Evolutionary conservation across 2,888 invertebrate genomes (phyloP), one percentile per base, ranked within the genome.

Genomic region (Cephonodes hylas): DNA sequence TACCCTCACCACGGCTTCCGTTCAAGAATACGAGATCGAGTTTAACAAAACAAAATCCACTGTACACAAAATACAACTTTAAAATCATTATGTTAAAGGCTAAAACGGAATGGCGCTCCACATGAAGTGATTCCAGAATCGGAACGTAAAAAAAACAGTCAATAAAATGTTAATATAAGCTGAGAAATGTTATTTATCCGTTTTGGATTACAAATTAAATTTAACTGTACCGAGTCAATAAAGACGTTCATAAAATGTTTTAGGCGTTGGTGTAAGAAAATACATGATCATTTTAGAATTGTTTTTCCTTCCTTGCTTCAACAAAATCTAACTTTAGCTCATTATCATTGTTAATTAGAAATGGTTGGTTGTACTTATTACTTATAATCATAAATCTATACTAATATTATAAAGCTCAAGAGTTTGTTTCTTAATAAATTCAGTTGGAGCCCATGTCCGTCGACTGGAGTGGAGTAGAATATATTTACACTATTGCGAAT

Each of bases 1-100:
- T 68, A 66, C 74, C 73, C 70, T 71, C 65, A 64, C 77, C 78
- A 65, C 80, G 75, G 77, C 80, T 80, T 85, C 83, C 84, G 81
- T 68, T 67, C 72, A 66, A 72, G 76, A 76, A 79, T 77, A 73
- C 73, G 75, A 76, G 72, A 71, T 74, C 72, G 68, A 74, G 73
- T 74, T 77, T 75, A 81, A 76, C 75, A 76, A 76, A 74, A 77
- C 76, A 74, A 75, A 73, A 46, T 57, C 62, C 61, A 71, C 74
- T 64, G 61, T 72, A 74, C 18, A 38, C 23, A 18, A 60, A 59
- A 61, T 42, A 25, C 63, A 61, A 71, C 76, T 65, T 62, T 73
- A 74, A 42, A 23, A 10, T 2, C 15, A 6, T 13, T 10, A 22
- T 6, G 8, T 42, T 46, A 22, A 42, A 58, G 61, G 25, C 23